phyloP scores from a whole-genome alignment of 2,797 vertebrate genomes.

The Falco columbarius region DNA sequence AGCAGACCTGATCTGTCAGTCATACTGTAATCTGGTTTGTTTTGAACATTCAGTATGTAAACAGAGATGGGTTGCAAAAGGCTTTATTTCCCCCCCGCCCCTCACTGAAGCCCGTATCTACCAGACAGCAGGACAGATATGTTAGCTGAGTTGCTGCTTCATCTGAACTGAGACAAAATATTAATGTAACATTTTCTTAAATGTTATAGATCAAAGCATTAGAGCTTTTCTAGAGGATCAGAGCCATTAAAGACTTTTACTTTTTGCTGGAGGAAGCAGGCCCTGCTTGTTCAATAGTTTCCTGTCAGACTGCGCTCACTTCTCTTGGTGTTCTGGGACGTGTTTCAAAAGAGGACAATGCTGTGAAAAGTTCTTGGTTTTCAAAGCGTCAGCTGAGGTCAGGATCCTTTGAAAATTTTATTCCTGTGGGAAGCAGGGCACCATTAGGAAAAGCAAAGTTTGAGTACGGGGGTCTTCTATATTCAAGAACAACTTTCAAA shows the following conservation, averaged over 20 bases:
- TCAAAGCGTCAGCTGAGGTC: conserved; percentile 29
- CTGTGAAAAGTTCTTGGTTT: conserved; percentile 44
- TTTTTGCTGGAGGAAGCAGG: conserved; percentile 33
- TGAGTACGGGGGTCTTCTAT: neutral
- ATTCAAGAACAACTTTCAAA: neutral
- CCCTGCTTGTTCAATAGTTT: conserved; percentile 23
- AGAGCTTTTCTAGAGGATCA: conserved; percentile 8
- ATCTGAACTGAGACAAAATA: neutral
- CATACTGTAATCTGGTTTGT: neutral
- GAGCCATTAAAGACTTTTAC: conserved; percentile 7
- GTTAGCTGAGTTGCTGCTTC: neutral
- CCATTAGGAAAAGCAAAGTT: neutral
- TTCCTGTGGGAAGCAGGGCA: conserved; percentile 27
- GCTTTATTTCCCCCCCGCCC: neutral
- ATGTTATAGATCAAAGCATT: neutral
- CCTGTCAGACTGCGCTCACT: neutral
- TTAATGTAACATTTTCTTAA: neutral
- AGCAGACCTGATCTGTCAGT: neutral
- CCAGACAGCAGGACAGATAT: accelerated
- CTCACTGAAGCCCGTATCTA: accelerated
- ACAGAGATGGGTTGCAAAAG: neutral
- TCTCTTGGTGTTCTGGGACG: conserved; percentile 19
- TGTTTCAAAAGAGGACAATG: conserved; percentile 52
- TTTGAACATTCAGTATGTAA: neutral
- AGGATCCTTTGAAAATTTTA: conserved; percentile 2